Evolutionary conservation across 2,888 invertebrate species (phyloP).

Genomic region (Amblyjoppa fuscipennis): DNA sequence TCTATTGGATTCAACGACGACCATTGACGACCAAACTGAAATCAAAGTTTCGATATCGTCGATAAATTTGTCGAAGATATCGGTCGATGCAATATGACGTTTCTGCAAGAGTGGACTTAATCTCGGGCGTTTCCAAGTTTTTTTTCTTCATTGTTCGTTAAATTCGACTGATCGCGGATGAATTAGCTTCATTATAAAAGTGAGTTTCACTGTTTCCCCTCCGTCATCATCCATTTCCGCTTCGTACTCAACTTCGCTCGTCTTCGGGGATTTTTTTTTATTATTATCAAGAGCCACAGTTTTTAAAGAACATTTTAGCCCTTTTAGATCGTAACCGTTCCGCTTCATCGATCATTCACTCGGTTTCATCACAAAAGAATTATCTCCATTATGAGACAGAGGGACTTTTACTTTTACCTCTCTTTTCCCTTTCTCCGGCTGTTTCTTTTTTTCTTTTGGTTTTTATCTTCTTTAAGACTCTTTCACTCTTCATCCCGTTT

Average conservation of each 20-base stretch:
- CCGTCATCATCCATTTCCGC: background rate
- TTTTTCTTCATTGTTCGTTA: background rate
- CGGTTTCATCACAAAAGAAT: conserved; percentile 40
- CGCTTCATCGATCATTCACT: conserved; percentile 29
- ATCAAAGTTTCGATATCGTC: background rate
- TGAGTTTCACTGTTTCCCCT: background rate
- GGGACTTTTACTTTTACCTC: conserved; percentile 51
- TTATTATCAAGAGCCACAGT: background rate
- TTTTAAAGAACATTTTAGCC: conserved; percentile 21
- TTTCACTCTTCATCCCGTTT: conserved; percentile 33
- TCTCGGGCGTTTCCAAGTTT: background rate
- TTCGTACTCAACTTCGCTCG: conserved; percentile 10
- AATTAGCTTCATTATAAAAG: background rate
- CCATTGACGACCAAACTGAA: background rate
- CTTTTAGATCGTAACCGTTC: conserved; percentile 11
- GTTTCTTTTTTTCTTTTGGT: conserved; percentile 43
- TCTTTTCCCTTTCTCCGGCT: conserved; percentile 34
- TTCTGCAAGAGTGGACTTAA: background rate
- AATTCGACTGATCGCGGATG: conserved; percentile 1
- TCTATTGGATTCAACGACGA: background rate
- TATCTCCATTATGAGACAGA: conserved; percentile 36
- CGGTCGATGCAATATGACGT: background rate
- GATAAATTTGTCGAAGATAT: background rate
- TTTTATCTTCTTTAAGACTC: conserved; percentile 19
- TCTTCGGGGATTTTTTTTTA: background rate